These are phyloP conservation scores for Tetheella fluctuosa DNA, from an alignment of 2,888 invertebrate species.

Conservation along the genomic window DNA sequence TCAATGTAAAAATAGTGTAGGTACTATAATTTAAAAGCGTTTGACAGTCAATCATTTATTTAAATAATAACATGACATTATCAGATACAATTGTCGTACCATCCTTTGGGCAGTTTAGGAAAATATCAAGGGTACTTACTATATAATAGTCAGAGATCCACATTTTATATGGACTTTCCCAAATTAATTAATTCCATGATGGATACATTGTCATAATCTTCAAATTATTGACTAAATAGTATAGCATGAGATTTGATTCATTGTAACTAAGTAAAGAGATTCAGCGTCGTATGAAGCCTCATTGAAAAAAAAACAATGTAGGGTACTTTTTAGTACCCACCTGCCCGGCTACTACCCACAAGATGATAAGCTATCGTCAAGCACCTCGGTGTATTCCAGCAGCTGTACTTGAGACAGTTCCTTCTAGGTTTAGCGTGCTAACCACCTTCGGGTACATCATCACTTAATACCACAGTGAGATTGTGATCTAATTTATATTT, in stretches of 20 bases:
- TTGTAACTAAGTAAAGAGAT: no score
- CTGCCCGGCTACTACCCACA: no score
- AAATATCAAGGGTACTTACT: constrained; percentile 11
- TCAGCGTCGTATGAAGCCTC: no score
- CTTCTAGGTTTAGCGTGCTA: no score
- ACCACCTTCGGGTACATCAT: no score
- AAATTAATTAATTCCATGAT: not conserved
- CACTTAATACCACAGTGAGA: no score
- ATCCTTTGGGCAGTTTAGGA: constrained; percentile 3
- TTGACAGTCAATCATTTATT: constrained; percentile 3
- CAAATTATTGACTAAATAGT: constrained; percentile 5
- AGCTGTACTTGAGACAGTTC: no score
- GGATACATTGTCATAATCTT: not conserved
- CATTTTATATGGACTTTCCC: constrained; percentile 12
- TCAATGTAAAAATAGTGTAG: not conserved
- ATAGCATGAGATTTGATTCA: constrained; percentile 1
- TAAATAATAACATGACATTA: constrained; percentile 3
- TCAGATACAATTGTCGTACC: constrained; percentile 8
- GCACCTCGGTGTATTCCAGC: no score
- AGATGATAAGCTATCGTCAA: no score
- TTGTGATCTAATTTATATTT: no score
- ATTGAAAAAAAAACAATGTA: no score
- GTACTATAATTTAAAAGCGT: not conserved
- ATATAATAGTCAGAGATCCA: constrained; percentile 11
- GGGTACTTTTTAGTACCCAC: no score